Percentiles rank a stretch among this genome's conserved stretches.
phyloP scores from a whole-genome alignment of 1,140 invertebrate genomes.

The Manduca sexta region DNA sequence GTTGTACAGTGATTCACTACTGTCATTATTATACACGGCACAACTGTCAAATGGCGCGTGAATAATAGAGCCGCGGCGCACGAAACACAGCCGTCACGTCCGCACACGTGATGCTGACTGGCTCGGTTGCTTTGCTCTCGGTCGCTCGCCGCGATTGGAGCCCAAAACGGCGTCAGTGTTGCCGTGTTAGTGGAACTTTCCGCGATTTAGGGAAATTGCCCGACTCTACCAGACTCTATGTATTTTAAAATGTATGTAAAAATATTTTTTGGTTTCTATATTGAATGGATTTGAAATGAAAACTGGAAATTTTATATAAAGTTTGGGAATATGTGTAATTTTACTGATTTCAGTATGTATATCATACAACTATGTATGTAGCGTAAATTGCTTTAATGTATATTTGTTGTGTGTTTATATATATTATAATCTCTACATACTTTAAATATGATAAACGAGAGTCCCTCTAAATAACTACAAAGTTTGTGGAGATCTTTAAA shows the following conservation, averaged over 20 bases:
- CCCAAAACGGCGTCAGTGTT: slow-evolving; percentile 34
- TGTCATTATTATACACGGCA: slow-evolving; percentile 52
- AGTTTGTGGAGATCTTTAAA: too few species aligned
- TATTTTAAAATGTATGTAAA: background rate
- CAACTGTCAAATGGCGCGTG: slow-evolving; percentile 62
- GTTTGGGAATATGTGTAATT: too few species aligned
- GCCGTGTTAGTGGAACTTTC: slow-evolving; percentile 18
- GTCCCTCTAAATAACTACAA: too few species aligned
- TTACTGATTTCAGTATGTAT: too few species aligned
- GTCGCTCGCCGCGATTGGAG: slow-evolving; percentile 51
- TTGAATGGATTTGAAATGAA: too few species aligned
- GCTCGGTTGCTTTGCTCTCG: slow-evolving; percentile 53
- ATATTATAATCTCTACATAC: too few species aligned
- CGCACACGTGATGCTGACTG: slow-evolving; percentile 69
- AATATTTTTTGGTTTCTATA: background rate
- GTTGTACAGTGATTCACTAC: slow-evolving; percentile 47
- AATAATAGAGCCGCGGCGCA: slow-evolving; percentile 30
- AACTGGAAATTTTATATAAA: too few species aligned
- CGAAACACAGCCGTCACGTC: slow-evolving; percentile 39
- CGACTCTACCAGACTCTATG: background rate
- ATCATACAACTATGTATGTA: too few species aligned
- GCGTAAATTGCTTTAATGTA: too few species aligned
- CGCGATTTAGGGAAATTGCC: too few species aligned
- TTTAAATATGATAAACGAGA: too few species aligned
- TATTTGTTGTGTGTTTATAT: too few species aligned